A percentile compares a stretch with the other conserved stretches of the same genome.
phyloP scores from a whole-genome alignment of 1,140 invertebrate genomes.

The Drosophila obscura region DNA sequence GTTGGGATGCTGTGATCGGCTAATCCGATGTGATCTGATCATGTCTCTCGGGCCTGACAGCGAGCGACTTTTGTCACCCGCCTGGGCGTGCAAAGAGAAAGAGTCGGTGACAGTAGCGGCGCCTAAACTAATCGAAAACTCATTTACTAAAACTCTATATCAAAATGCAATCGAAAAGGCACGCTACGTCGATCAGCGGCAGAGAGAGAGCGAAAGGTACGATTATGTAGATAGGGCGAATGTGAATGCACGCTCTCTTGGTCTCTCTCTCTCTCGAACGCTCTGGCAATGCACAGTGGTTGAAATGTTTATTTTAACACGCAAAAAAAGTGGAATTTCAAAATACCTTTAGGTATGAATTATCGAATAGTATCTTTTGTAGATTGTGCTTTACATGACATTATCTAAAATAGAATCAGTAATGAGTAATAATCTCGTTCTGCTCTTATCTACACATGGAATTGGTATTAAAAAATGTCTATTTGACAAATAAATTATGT shows the following conservation, averaged over 20 bases:
- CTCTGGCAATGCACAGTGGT: no score
- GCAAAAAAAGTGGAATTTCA: no score
- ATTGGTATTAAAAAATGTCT: no score
- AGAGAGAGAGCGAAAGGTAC: neutral
- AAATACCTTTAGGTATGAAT: no score
- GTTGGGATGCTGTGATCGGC: neutral
- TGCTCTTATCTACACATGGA: no score
- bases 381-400: no score
- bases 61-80: slow-evolving; percentile 47
- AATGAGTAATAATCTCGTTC: no score
- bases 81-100: neutral
- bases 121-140: slow-evolving; percentile 34
- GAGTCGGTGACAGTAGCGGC: slow-evolving; percentile 5
- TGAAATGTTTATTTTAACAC: no score
- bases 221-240: slow-evolving; percentile 18
- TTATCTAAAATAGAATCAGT: no score
- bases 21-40: slow-evolving; percentile 25
- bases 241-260: neutral
- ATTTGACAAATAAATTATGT: no score
- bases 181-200: slow-evolving; percentile 24
- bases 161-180: slow-evolving; percentile 44
- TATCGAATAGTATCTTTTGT: no score
- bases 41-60: slow-evolving; percentile 42
- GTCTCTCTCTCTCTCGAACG: no score
- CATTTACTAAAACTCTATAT: slow-evolving; percentile 13